phyloP scores from a whole-genome alignment of 2,888 invertebrate genomes.

The Antheraea assamensis region DNA sequence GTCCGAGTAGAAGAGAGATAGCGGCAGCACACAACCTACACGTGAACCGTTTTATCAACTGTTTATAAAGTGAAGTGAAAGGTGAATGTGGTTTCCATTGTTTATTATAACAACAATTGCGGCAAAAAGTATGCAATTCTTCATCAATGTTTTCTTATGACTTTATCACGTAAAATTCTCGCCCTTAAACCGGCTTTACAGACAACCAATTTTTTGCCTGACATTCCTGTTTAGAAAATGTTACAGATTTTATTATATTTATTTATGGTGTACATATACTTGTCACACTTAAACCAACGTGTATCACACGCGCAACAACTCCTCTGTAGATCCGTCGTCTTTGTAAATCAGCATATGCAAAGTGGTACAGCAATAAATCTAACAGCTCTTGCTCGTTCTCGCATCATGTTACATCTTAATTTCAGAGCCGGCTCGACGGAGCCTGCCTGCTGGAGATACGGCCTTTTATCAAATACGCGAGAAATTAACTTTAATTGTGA shows the following conservation, averaged over 20 bases:
- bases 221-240: not conserved
- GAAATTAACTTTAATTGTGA: conserved; percentile 75
- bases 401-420: conserved; percentile 84
- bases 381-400: conserved; percentile 82
- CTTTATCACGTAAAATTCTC: too few species aligned
- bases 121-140: too few species aligned
- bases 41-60: too few species aligned
- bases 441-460: conserved; percentile 79
- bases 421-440: conserved; percentile 80
- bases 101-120: too few species aligned
- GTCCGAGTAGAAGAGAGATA: too few species aligned
- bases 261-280: not conserved
- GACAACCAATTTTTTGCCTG: not conserved
- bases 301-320: conserved; percentile 53
- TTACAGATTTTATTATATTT: not conserved
- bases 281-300: conserved; percentile 40
- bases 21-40: too few species aligned
- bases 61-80: too few species aligned
- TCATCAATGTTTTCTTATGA: too few species aligned
- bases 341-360: conserved; percentile 84
- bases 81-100: too few species aligned
- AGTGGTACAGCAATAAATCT: conserved; percentile 83
- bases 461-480: conserved; percentile 81
- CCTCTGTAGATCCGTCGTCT: conserved; percentile 60
- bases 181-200: too few species aligned